Evolutionary conservation across 2,888 invertebrate genomes (phyloP).

Genomic region (Hololepta plana): DNA sequence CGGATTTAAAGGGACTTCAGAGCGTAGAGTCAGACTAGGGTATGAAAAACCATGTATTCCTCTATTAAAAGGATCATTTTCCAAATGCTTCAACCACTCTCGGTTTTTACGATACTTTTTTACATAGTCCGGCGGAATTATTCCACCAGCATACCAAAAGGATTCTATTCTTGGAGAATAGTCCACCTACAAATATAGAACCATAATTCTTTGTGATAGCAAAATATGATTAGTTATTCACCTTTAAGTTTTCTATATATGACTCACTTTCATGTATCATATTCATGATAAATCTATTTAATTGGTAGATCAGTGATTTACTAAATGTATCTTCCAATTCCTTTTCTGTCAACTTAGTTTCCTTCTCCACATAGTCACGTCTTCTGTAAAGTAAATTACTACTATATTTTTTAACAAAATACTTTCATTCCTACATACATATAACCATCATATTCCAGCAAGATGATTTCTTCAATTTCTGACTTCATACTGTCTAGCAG

Average conservation of each 20-base stretch:
- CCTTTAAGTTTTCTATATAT: conserved; percentile 45
- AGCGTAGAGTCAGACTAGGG: conserved; percentile 52
- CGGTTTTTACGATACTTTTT: conserved; percentile 21
- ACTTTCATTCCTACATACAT: conserved; percentile 6
- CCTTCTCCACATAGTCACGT: too few species aligned
- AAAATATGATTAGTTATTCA: conserved; percentile 15
- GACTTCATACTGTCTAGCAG: conserved; percentile 34
- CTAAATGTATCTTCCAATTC: conserved; percentile 5
- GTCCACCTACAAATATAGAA: conserved; percentile 42
- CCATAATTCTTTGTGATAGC: too few species aligned
- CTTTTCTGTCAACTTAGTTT: conserved; percentile 3
- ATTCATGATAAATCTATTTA: conserved; percentile 49
- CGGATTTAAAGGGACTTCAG: conserved; percentile 46
- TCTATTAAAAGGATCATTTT: conserved; percentile 40
- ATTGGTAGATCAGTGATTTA: conserved; percentile 3
- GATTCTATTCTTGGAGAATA: conserved; percentile 65
- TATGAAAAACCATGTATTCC: conserved; percentile 51
- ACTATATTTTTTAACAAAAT: too few species aligned
- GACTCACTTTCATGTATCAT: conserved; percentile 36
- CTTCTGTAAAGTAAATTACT: conserved; percentile 12
- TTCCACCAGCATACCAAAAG: conserved; percentile 70
- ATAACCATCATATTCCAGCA: conserved; percentile 33
- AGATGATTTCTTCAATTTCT: conserved; percentile 42
- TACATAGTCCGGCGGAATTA: conserved; percentile 33
- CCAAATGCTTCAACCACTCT: conserved; percentile 13